phyloP scores from a whole-genome alignment of 2,797 vertebrate genomes.

The Hydrolagus colliei region DNA sequence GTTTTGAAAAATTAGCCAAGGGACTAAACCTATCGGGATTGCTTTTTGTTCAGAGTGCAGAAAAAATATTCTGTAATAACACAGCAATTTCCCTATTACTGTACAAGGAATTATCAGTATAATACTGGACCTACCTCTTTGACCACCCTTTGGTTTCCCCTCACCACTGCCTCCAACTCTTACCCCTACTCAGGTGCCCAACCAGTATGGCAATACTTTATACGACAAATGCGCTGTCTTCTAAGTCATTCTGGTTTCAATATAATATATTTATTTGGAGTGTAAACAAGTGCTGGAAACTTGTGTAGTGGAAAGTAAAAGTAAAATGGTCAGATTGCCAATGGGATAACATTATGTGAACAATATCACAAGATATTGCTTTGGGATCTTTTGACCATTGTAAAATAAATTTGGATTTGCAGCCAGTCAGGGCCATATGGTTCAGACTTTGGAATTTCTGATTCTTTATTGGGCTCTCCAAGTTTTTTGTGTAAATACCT shows the following conservation, averaged over 20 bases:
- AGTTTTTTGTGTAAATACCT: neutral
- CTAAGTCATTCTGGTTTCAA: neutral
- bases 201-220: too few relatives aligned
- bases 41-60: too few relatives aligned
- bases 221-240: neutral
- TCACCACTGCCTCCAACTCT: too few relatives aligned
- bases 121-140: too few relatives aligned
- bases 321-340: neutral
- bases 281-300: neutral
- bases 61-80: too few relatives aligned
- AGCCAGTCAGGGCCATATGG: neutral
- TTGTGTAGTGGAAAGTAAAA: neutral
- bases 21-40: too few relatives aligned
- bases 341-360: neutral
- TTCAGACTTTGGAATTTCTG: neutral
- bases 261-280: neutral
- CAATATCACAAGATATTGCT: too few relatives aligned
- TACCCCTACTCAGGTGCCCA: too few relatives aligned
- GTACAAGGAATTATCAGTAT: too few relatives aligned
- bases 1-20: too few relatives aligned
- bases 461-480: neutral
- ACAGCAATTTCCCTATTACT: too few relatives aligned
- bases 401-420: neutral
- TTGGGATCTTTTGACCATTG: neutral
- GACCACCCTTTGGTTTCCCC: too few relatives aligned